Conservation (phyloP, 2,888 invertebrate species). For the Agrochola macilenta region DNA sequence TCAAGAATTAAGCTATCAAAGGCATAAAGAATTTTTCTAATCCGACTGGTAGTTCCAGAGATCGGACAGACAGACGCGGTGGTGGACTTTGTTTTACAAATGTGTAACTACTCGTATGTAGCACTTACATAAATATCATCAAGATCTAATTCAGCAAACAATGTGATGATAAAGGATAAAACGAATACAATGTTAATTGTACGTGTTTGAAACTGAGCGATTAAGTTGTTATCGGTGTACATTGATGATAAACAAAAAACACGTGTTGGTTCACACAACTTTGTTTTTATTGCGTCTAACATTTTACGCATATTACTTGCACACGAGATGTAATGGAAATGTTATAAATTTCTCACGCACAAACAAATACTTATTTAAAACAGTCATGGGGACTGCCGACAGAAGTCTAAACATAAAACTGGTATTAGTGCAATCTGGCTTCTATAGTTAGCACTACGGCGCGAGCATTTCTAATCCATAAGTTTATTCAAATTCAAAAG, state of each 20-base stretch:
- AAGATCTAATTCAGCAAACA: slow-evolving; percentile 6
- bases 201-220: slow-evolving; percentile 18
- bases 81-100: too few species aligned
- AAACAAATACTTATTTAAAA: neutral
- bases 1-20: too few species aligned
- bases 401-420: too few species aligned
- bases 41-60: too few species aligned
- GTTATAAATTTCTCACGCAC: neutral
- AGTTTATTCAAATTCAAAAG: too few species aligned
- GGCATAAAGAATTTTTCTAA: too few species aligned
- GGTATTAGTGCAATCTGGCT: too few species aligned
- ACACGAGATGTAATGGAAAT: neutral
- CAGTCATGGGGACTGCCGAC: too few species aligned
- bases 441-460: too few species aligned
- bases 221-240: slow-evolving; percentile 20
- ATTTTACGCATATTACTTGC: neutral
- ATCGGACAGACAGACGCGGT: too few species aligned
- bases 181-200: slow-evolving; percentile 21
- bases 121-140: neutral
- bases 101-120: neutral
- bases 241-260: slow-evolving; percentile 29
- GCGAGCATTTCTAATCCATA: too few species aligned
- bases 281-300: slow-evolving; percentile 13
- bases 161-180: slow-evolving; percentile 29
- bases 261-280: slow-evolving; percentile 18